Evolutionary conservation across 2,888 invertebrate species (phyloP), one percentile per base, ranked within the genome.

Genomic region (Macrostomum cliftonense): DNA sequence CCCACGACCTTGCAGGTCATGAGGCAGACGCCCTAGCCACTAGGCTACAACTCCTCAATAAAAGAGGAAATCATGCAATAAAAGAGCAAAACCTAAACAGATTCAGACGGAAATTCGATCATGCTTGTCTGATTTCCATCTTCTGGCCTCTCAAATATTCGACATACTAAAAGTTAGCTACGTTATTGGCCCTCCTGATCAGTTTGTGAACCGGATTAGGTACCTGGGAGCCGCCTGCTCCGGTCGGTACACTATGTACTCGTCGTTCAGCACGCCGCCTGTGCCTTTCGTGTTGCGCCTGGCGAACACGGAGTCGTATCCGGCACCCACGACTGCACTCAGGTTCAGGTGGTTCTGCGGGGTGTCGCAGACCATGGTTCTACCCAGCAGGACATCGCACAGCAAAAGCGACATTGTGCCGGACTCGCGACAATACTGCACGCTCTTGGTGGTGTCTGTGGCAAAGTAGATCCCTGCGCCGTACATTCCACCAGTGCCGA

Each of bases 301-400:
- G 5, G 52, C 54, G 42, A 36, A 54, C 36, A 54, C 28, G 14
- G 28, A 28, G 28, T 28, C 28, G 28, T 52, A 54, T 12, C 40
- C 21, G 14, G 36, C 16, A n/a, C 12, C 12, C 13, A 36, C 37
- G 37, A 54, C 37, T 12, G 37, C 46, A 21, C 43, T 17, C 12
- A 21, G 12, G 1, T 21, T 50, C 50, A 50, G 50, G 20, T 50
- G 40, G 7, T 16, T 43, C 1, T 12, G 2, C 14, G 52, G 40
- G 13, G 12, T 19, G 4, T 21, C 38, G 21, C 44, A 46, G 2
- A 49, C 49, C 12, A 38, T 17, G 14, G 43, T 21, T 37, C 37
- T 54, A 7, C 53, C 54, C 1, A 54, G 48, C 1, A 53, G 48
- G 12, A 54, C 54, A 12, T 53, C 53, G 46, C 54, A 54, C 12